Percentiles rank a stretch among this genome's conserved stretches.
phyloP scores from a whole-genome alignment of 30 jellyfish, hydroid and myxozoan species.

The Rhopilema esculentum region DNA sequence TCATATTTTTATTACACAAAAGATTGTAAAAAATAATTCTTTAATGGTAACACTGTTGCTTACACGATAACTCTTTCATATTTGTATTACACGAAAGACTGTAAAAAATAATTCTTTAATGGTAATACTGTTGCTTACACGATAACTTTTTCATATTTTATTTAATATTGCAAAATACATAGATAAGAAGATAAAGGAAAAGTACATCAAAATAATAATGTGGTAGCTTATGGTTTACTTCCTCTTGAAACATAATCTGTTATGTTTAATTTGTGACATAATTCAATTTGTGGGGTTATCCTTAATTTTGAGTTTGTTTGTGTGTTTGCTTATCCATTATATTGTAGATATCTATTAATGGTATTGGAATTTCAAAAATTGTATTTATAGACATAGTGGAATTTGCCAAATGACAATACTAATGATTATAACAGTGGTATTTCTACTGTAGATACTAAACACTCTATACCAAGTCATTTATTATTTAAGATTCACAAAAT shows the following conservation, averaged over 20 bases:
- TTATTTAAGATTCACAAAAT: no score
- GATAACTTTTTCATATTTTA: no score
- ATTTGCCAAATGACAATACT: neutral
- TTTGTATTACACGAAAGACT: no score
- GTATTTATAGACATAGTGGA: no score
- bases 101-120: no score
- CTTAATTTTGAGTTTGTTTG: neutral
- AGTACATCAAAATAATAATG: neutral
- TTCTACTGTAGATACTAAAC: neutral
- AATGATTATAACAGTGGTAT: neutral
- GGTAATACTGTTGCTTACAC: no score
- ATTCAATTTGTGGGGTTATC: neutral
- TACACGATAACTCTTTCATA: no score
- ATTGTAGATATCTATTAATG: neutral
- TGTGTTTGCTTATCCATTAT: neutral
- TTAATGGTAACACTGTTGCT: no score
- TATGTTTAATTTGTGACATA: neutral
- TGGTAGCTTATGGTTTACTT: neutral
- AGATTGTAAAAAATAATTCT: no score
- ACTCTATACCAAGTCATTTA: neutral
- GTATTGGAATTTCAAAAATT: no score
- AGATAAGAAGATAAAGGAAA: neutral
- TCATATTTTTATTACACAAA: no score
- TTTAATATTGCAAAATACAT: neutral
- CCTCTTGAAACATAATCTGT: neutral